phyloP scores from a whole-genome alignment of 2,113 vertebrate species.

The Ploceus nigricollis region DNA sequence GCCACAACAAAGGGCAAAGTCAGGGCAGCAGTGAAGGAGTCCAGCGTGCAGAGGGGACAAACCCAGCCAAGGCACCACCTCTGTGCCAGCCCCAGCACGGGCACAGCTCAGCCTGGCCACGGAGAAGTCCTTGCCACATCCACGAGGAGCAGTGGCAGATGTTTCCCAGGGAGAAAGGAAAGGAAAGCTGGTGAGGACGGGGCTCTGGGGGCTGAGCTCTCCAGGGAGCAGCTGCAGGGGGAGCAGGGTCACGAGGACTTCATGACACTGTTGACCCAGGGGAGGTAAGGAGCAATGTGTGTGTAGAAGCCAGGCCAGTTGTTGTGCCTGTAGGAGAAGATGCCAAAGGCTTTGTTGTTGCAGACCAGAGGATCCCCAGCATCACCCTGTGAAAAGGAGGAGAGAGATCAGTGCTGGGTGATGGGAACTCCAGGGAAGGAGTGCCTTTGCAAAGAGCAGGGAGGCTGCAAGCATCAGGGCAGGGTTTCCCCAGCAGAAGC shows the following conservation, averaged over 20 bases:
- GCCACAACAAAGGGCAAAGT: background rate
- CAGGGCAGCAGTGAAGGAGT: background rate
- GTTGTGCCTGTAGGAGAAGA: slow-evolving; percentile 40
- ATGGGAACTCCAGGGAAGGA: rapidly evolving
- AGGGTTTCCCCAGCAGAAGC: background rate
- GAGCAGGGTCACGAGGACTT: background rate
- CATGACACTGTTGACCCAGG: background rate
- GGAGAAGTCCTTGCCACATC: background rate
- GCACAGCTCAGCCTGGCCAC: background rate
- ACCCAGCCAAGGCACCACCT: rapidly evolving
- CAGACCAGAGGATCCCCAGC: slow-evolving; percentile 37
- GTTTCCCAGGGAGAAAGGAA: background rate
- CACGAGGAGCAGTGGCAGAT: background rate
- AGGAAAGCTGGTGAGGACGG: background rate
- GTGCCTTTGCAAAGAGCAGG: too few relatives aligned
- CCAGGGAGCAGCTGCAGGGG: background rate
- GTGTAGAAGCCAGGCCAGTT: slow-evolving; percentile 2
- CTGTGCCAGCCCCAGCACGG: background rate
- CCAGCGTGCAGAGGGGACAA: background rate
- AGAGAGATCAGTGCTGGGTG: background rate
- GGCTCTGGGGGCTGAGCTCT: background rate
- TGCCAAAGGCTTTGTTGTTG: slow-evolving; percentile 10
- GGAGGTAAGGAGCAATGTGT: background rate
- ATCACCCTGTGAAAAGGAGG: background rate
- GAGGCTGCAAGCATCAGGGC: background rate